Evolutionary conservation across 2,888 invertebrate species (phyloP).

Genomic region (Atethmia centrago): DNA sequence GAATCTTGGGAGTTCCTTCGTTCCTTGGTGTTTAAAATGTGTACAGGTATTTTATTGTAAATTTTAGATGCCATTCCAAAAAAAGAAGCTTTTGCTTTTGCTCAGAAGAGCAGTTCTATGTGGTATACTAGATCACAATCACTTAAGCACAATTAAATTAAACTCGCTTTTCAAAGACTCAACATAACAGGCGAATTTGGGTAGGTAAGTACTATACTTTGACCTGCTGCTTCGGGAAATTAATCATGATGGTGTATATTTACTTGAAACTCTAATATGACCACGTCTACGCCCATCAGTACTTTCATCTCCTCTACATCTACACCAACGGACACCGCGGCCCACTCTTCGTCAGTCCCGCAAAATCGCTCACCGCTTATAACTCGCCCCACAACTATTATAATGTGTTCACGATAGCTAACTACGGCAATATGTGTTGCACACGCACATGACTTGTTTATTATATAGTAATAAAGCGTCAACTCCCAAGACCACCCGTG

Average conservation of each 20-base stretch:
- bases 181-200: too few species aligned
- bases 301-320: neutral
- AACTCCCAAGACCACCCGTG: constrained; percentile 73
- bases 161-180: neutral
- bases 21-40: too few species aligned
- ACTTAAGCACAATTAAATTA: neutral
- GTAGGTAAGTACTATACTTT: neutral
- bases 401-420: constrained; percentile 76
- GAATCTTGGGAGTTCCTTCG: too few species aligned
- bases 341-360: neutral
- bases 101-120: too few species aligned
- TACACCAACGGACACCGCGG: too few species aligned
- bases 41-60: too few species aligned
- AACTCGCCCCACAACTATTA: constrained; percentile 52
- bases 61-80: too few species aligned
- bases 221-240: neutral
- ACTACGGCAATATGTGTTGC: constrained; percentile 83
- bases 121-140: too few species aligned
- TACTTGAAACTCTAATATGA: neutral
- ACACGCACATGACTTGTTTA: constrained; percentile 75
- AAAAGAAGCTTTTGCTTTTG: too few species aligned
- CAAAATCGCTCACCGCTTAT: constrained; percentile 50
- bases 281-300: neutral
- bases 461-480: constrained; percentile 69
- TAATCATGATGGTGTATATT: too few species aligned